A percentile compares a stretch with the other conserved stretches of the same genome.
These are phyloP conservation scores for Torymus tubicola DNA, from an alignment of 2,888 invertebrate species.

Conservation along the genomic window DNA sequence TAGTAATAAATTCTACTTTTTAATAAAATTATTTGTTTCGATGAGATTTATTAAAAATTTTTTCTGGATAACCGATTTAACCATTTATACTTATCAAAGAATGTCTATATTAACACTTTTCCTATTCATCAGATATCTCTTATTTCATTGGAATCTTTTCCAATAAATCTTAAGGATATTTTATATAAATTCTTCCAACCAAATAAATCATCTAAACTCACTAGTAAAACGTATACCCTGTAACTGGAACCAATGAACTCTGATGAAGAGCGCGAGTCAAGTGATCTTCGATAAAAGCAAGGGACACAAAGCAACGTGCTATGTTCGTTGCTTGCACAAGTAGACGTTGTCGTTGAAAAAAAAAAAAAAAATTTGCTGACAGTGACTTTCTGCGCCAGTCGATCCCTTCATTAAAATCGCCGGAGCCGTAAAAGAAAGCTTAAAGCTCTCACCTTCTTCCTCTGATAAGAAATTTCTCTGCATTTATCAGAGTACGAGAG, in stretches of 20 bases:
- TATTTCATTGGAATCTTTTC: too few species aligned
- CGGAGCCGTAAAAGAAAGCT: conserved; percentile 8
- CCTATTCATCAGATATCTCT: too few species aligned
- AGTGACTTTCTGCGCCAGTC: conserved; percentile 31
- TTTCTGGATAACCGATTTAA: too few species aligned
- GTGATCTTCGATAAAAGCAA: conserved; percentile 47
- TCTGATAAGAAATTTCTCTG: conserved; percentile 14
- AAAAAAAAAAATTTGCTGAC: conserved; percentile 54
- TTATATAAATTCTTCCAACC: too few species aligned
- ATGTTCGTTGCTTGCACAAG: conserved; percentile 12
- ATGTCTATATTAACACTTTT: too few species aligned
- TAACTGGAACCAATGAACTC: conserved; percentile 29
- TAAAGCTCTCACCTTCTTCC: neutral
- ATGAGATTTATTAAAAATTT: too few species aligned
- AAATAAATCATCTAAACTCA: neutral
- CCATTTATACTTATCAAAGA: too few species aligned
- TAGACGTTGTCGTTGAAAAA: neutral
- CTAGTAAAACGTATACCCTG: neutral
- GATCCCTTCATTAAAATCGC: neutral
- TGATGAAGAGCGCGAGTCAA: conserved; percentile 48
- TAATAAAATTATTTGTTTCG: too few species aligned
- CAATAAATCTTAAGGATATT: too few species aligned
- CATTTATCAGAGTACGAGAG: neutral
- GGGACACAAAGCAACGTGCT: conserved; percentile 5
- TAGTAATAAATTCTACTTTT: too few species aligned